These are phyloP conservation scores for Watersipora subatra DNA, from an alignment of 1,140 invertebrate species.

Conservation along the genomic window DNA sequence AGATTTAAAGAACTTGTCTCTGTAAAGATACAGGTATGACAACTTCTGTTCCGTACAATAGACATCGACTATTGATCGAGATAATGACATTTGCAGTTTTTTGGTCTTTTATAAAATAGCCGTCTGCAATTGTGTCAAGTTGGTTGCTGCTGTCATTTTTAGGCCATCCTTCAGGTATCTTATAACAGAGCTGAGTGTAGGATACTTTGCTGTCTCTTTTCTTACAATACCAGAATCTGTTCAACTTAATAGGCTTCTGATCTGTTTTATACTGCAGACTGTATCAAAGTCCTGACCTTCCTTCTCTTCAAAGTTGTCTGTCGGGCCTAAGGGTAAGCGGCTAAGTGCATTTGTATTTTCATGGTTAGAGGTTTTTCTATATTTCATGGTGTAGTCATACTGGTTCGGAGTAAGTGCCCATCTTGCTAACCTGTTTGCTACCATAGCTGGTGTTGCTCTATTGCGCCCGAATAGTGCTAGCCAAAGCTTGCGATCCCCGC, in stretches of 20 bases:
- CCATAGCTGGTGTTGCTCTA: conserved; percentile 17
- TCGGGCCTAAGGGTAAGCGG: conserved; percentile 14
- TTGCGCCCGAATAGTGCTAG: conserved; percentile 13
- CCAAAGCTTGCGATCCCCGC: conserved; percentile 22
- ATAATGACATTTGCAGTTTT: background rate
- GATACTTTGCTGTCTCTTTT: background rate
- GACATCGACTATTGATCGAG: background rate
- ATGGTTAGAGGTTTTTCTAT: conserved; percentile 16
- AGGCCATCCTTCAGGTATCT: background rate
- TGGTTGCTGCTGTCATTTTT: background rate
- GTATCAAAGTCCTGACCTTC: background rate
- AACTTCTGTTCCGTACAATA: background rate
- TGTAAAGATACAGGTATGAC: background rate
- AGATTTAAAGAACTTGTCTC: conserved; percentile 20
- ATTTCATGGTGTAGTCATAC: conserved; percentile 31
- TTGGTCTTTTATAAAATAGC: background rate
- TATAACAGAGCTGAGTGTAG: background rate
- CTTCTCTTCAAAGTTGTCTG: background rate
- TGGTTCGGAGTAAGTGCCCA: conserved; percentile 27
- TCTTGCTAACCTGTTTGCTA: conserved; percentile 25
- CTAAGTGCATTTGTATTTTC: conserved; percentile 24
- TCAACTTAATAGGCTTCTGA: background rate
- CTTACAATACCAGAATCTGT: background rate
- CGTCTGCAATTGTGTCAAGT: background rate
- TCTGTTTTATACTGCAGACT: background rate